These are phyloP conservation scores for Dendrophyllia cribrosa DNA, from an alignment of 64 coral and sea anemone genomes.

Conservation along the genomic window DNA sequence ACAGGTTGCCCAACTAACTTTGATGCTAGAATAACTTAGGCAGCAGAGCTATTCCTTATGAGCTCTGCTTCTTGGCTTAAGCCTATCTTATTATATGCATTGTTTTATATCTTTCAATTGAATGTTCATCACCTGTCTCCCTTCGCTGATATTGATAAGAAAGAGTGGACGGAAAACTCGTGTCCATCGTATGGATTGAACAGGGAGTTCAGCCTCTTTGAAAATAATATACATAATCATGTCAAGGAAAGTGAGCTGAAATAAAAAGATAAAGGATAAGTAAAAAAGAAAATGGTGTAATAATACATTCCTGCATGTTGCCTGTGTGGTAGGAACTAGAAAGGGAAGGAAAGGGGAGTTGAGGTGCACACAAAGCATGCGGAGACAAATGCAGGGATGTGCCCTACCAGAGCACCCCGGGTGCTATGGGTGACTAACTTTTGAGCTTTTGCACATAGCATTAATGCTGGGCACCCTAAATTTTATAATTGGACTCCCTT, in stretches of 20 bases:
- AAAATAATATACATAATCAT: constrained; percentile 95
- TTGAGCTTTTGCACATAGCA: no score
- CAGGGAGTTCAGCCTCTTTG: constrained; percentile 64
- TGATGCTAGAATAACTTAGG: no score
- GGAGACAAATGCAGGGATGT: no score
- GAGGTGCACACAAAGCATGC: no score
- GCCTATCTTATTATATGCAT: not conserved
- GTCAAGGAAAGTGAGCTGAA: constrained; percentile 88
- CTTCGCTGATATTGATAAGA: constrained; percentile 90
- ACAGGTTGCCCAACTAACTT: no score
- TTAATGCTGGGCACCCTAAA: no score
- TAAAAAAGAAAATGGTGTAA: not conserved
- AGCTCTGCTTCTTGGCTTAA: not conserved
- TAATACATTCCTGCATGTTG: no score
- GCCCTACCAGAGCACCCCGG: no score
- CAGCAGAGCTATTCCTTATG: not conserved
- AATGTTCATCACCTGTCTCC: constrained; percentile 69
- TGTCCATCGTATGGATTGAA: constrained; percentile 80
- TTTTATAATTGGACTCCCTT: no score
- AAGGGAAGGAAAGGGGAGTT: no score
- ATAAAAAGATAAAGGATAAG: not conserved
- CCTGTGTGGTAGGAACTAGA: no score
- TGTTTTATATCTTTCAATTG: not conserved
- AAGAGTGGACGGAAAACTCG: constrained; percentile 76
- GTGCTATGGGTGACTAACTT: no score